Conservation (phyloP, 2,113 vertebrate species). For the Salminus brasiliensis region DNA sequence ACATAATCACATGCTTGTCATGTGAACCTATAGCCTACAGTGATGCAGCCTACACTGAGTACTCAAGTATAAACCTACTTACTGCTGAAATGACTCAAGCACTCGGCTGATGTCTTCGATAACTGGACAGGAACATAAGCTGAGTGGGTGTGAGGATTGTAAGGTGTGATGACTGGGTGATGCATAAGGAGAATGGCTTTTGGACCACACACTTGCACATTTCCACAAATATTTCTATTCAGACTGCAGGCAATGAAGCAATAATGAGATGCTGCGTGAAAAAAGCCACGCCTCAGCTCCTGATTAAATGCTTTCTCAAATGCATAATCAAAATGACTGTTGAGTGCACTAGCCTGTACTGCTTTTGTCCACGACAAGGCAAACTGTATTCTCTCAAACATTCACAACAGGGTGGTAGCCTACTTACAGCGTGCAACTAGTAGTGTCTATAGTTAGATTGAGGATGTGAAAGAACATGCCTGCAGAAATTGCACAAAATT, state of each 20-base stretch:
- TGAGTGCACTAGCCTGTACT: background rate
- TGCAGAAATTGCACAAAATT: background rate
- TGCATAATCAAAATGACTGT: constrained; percentile 26
- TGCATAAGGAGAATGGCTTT: background rate
- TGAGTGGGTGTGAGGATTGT: background rate
- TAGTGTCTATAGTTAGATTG: background rate
- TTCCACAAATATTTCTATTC: constrained; percentile 17
- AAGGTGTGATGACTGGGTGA: constrained; percentile 9
- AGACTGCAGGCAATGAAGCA: constrained; percentile 11
- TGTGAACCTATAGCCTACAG: background rate
- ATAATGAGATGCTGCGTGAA: background rate
- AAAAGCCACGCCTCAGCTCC: background rate
- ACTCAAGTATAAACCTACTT: background rate
- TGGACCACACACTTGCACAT: background rate
- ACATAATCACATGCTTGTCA: background rate
- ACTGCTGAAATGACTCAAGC: background rate
- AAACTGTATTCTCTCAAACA: background rate
- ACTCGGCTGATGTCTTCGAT: background rate
- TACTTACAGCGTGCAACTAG: background rate
- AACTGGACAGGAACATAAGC: background rate
- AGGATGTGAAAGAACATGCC: background rate
- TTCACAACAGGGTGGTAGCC: background rate
- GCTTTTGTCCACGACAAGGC: background rate
- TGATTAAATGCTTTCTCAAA: background rate
- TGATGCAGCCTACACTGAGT: background rate